A percentile compares a stretch with the other conserved stretches of the same genome.
phyloP scores from a whole-genome alignment of 92 coral and sea anemone species.

The Phenganax stokvisi region DNA sequence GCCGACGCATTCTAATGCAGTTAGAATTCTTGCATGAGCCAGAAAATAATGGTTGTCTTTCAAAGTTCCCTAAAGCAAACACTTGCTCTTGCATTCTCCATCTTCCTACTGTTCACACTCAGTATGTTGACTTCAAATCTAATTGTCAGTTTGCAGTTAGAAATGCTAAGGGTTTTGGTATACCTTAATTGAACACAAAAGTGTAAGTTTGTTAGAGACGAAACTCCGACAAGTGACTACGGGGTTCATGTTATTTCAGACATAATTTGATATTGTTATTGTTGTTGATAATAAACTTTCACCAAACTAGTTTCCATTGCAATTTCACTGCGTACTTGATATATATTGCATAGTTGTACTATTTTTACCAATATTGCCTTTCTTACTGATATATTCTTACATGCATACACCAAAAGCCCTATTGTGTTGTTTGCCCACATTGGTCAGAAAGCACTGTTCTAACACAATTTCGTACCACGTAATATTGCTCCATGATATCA shows the following conservation, averaged over 20 bases:
- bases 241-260: too few species aligned
- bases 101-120: slow-evolving; percentile 4
- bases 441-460: background rate
- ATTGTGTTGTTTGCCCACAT: too few species aligned
- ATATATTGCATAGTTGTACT: too few species aligned
- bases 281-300: too few species aligned
- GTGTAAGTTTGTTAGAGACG: too few species aligned
- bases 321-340: too few species aligned
- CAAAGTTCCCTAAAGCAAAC: slow-evolving; percentile 16
- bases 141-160: background rate
- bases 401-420: too few species aligned
- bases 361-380: too few species aligned
- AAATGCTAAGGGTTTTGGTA: slow-evolving; percentile 17
- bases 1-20: background rate
- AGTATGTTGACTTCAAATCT: background rate
- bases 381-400: too few species aligned
- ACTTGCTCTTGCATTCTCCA: slow-evolving; percentile 14
- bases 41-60: slow-evolving; percentile 2
- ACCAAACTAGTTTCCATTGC: too few species aligned
- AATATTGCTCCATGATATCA: slow-evolving; percentile 17
- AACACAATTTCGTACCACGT: slow-evolving; percentile 25
- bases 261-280: too few species aligned
- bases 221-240: too few species aligned
- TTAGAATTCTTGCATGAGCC: slow-evolving; percentile 13
- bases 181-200: background rate